A percentile compares a stretch with the other conserved stretches of the same genome.
Evolutionary conservation across 53 echinoderm and acorn worm species (phyloP).

Genomic region (Arbacia lixula): DNA sequence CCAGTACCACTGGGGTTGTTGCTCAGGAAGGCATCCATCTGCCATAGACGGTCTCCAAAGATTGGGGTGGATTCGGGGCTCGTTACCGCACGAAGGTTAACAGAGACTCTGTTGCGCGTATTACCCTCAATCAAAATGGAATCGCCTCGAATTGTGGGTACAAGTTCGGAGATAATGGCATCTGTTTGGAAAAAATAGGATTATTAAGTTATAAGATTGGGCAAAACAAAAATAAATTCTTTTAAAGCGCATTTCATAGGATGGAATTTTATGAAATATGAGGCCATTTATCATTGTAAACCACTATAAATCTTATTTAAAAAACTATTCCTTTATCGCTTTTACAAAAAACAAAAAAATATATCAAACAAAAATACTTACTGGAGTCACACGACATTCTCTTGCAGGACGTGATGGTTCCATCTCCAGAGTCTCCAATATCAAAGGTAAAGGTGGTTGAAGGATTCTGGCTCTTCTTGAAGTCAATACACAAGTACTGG

Average conservation of each 20-base stretch:
- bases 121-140: conserved; percentile 53
- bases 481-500: conserved; percentile 86
- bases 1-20: conserved; percentile 64
- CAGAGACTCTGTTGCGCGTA: conserved; percentile 45
- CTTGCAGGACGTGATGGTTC: conserved; percentile 71
- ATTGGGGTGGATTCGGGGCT: conserved; percentile 53
- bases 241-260: neutral
- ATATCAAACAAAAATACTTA: too few relatives aligned
- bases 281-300: too few relatives aligned
- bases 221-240: neutral
- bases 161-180: conserved; percentile 60
- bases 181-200: too few relatives aligned
- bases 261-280: neutral
- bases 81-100: conserved; percentile 57
- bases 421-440: conserved; percentile 47
- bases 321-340: too few relatives aligned
- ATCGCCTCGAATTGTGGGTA: conserved; percentile 32
- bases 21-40: conserved; percentile 66
- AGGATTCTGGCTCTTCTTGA: conserved; percentile 47
- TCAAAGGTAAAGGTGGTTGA: conserved; percentile 70
- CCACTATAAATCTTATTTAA: too few relatives aligned
- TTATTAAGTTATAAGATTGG: too few relatives aligned
- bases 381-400: conserved; percentile 61
- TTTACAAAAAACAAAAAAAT: too few relatives aligned
- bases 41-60: conserved; percentile 71